Evolutionary conservation across 23 tunicate genomes (phyloP), one percentile per base, ranked within the genome.

Genomic region (Clavelina lepadiformis): DNA sequence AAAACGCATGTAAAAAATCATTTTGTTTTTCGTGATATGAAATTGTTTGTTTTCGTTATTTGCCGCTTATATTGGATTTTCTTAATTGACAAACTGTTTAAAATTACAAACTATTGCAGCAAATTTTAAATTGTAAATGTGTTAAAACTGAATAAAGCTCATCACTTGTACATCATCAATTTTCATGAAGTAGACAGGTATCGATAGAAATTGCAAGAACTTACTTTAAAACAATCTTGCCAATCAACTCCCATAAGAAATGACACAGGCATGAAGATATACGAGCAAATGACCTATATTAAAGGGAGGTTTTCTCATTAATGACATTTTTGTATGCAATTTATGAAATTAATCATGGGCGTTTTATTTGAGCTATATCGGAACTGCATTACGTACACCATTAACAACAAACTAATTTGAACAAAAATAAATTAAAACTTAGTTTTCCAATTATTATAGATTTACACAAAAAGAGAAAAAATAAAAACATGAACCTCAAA

Each of bases 181-280:
- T n/a, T n/a, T n/a, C n/a, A n/a, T n/a, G n/a, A n/a, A n/a, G n/a
- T n/a, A n/a, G n/a, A n/a, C n/a, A n/a, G n/a, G n/a, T n/a, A n/a
- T n/a, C n/a, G n/a, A 20, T 55, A 55, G 11, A 13, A 13, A 13
- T 55, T 8, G 11, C 51, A 19, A 26, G 51, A 28, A 20, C 78
- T 58, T 62, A 72, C 86, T 72, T 71, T 80, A 38, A 71, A 80
- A 31, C 71, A 61, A 47, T 71, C 78, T 50, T 61, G 44, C 72
- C 72, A 72, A 46, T 80, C 78, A 13, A 80, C 63, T 30, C 86
- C 86, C 70, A 72, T 71, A 38, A 80, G 29, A 25, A 46, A 72
- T 7, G 86, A 36, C 19, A 80, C 26, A 25, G 86, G 86, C 33
- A 53, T 49, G 64, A 80, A 80, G 0, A 71, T 50, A 37, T 80